Percentiles rank a stretch among this genome's conserved stretches.
Evolutionary conservation across 2,113 vertebrate genomes (phyloP).

Genomic region (Calyptommatus sinebrachiatus): DNA sequence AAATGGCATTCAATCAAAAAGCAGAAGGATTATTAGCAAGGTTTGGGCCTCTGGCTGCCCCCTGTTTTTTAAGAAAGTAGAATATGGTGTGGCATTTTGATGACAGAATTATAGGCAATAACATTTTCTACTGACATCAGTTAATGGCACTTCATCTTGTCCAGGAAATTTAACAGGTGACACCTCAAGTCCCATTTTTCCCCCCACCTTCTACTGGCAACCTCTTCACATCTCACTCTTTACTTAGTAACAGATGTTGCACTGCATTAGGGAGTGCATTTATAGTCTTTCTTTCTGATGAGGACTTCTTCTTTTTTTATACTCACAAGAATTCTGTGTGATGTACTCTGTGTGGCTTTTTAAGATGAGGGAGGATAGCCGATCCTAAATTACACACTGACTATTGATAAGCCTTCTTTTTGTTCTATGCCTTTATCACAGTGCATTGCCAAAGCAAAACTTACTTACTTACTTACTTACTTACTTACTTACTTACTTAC

Average conservation of each 20-base stretch:
- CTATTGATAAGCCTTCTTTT: no score
- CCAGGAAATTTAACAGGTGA: neutral
- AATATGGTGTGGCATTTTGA: slow-evolving; percentile 48
- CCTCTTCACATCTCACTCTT: neutral
- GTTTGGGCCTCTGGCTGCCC: slow-evolving; percentile 46
- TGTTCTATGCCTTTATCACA: no score
- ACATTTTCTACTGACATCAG: slow-evolving; percentile 34
- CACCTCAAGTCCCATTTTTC: neutral
- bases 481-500: no score
- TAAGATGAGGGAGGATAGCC: no score
- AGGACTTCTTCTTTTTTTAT: neutral
- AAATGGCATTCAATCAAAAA: slow-evolving; percentile 73
- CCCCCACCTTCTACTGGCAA: neutral
- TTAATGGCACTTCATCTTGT: slow-evolving; percentile 31
- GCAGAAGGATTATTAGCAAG: slow-evolving; percentile 65
- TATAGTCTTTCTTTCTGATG: neutral
- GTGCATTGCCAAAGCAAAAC: no score
- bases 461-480: no score
- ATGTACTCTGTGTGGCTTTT: neutral
- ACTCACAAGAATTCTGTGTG: neutral
- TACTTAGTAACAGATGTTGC: neutral
- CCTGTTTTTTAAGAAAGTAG: slow-evolving; percentile 48
- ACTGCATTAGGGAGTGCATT: neutral
- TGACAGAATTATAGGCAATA: slow-evolving; percentile 43
- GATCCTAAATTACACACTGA: no score